These are phyloP conservation scores for Phocides pigmalion DNA, from an alignment of 1,140 invertebrate genomes.

Conservation along the genomic window DNA sequence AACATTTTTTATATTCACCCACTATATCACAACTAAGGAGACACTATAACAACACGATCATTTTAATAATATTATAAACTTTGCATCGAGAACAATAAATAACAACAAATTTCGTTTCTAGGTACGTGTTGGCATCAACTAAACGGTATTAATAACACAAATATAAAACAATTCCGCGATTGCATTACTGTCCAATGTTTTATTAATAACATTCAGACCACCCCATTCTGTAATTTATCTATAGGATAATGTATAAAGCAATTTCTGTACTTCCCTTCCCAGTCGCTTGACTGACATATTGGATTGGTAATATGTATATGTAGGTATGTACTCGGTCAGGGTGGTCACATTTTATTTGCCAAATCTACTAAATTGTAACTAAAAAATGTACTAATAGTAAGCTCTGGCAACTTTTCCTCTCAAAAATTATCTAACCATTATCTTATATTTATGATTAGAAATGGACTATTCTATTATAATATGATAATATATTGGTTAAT, in stretches of 20 bases:
- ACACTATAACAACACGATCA: slow-evolving; percentile 42
- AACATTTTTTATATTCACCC: slow-evolving; percentile 61
- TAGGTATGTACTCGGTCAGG: too few species aligned
- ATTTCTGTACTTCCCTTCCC: slow-evolving; percentile 54
- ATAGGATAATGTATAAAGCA: slow-evolving; percentile 54
- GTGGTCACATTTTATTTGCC: too few species aligned
- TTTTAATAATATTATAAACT: slow-evolving; percentile 42
- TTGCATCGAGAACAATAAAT: slow-evolving; percentile 51
- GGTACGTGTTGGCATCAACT: slow-evolving; percentile 49
- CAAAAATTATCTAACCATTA: too few species aligned
- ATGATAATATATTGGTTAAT: too few species aligned
- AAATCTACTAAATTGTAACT: too few species aligned
- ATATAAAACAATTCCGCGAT: slow-evolving; percentile 51
- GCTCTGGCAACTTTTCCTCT: too few species aligned
- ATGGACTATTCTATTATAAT: too few species aligned
- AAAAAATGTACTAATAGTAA: too few species aligned
- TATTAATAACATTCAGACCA: slow-evolving; percentile 49
- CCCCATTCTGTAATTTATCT: slow-evolving; percentile 52
- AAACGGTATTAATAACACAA: slow-evolving; percentile 43
- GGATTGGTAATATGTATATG: slow-evolving; percentile 44
- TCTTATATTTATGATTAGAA: too few species aligned
- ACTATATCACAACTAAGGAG: slow-evolving; percentile 46
- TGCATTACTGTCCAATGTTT: slow-evolving; percentile 53
- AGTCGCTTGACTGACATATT: slow-evolving; percentile 69
- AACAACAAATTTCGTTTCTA: slow-evolving; percentile 51